phyloP scores from a whole-genome alignment of 2,797 vertebrate species.

The Hippopotamyrus pictus region DNA sequence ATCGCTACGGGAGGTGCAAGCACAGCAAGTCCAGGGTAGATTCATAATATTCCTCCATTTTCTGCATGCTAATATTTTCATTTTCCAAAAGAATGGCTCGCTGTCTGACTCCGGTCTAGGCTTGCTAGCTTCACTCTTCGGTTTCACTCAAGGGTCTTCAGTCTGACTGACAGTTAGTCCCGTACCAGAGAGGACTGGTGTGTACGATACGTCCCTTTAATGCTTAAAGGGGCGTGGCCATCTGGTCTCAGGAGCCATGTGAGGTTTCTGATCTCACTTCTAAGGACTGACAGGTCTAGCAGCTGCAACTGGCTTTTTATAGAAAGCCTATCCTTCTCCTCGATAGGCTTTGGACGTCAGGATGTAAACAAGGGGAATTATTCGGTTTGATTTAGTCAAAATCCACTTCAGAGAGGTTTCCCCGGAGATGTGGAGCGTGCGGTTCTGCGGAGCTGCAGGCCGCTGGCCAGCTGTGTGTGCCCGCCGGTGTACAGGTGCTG shows the following conservation, averaged over 20 bases:
- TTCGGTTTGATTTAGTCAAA: background rate
- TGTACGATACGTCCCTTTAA: background rate
- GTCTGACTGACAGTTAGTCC: background rate
- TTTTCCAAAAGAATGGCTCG: background rate
- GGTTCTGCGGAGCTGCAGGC: background rate
- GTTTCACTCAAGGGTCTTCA: background rate
- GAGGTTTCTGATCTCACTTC: slow-evolving; percentile 43
- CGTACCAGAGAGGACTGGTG: background rate
- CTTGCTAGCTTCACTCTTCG: background rate
- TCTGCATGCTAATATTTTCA: background rate
- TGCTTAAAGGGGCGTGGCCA: background rate
- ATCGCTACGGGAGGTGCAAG: background rate
- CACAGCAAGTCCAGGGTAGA: background rate
- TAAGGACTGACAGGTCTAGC: slow-evolving; percentile 44
- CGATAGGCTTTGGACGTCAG: background rate
- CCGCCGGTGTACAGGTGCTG: background rate
- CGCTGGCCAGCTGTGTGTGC: background rate
- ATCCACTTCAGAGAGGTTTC: background rate
- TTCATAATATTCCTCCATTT: background rate
- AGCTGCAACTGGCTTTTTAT: slow-evolving; percentile 47
- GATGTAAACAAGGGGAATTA: background rate
- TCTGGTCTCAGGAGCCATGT: slow-evolving; percentile 34
- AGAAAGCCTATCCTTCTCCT: slow-evolving; percentile 9
- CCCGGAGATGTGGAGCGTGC: background rate
- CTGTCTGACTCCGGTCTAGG: background rate